These are phyloP conservation scores for Nomada flava DNA, from an alignment of 2,888 invertebrate genomes.

Conservation along the genomic window DNA sequence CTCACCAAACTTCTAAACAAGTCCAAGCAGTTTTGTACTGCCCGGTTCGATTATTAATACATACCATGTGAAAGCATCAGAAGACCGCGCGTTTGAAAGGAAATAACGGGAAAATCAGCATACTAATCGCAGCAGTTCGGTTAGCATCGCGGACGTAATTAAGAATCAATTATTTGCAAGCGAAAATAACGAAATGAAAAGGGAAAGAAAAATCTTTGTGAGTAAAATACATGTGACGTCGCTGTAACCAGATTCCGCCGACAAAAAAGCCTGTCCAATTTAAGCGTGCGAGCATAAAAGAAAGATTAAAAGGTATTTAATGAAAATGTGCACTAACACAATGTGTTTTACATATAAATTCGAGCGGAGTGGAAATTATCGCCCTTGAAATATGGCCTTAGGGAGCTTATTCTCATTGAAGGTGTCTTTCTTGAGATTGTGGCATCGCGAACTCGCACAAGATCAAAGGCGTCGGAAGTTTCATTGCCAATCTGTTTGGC, in stretches of 20 bases:
- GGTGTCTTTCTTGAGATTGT: not conserved
- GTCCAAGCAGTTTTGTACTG: too few species aligned
- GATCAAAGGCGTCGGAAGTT: not conserved
- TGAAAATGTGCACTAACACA: not conserved
- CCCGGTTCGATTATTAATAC: not conserved
- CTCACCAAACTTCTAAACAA: too few species aligned
- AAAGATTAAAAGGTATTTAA: not conserved
- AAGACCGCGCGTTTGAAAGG: too few species aligned
- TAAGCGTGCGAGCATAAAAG: not conserved
- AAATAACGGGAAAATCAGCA: not conserved
- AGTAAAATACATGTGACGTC: too few species aligned
- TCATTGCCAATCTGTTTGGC: too few species aligned
- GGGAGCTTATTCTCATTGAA: not conserved
- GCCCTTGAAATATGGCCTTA: conserved; percentile 38
- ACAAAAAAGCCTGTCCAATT: not conserved
- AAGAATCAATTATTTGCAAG: conserved; percentile 3
- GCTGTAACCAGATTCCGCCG: not conserved
- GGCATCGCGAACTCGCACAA: too few species aligned
- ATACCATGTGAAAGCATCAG: too few species aligned
- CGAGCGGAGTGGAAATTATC: conserved; percentile 26
- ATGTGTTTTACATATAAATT: conserved; percentile 22
- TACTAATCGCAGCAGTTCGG: not conserved
- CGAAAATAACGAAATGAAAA: not conserved
- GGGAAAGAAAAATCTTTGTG: too few species aligned
- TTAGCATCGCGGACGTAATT: conserved; percentile 4